Evolutionary conservation across 1,140 invertebrate genomes (phyloP), one percentile per base, ranked within the genome.

Genomic region (Alviniconcha marisindica): DNA sequence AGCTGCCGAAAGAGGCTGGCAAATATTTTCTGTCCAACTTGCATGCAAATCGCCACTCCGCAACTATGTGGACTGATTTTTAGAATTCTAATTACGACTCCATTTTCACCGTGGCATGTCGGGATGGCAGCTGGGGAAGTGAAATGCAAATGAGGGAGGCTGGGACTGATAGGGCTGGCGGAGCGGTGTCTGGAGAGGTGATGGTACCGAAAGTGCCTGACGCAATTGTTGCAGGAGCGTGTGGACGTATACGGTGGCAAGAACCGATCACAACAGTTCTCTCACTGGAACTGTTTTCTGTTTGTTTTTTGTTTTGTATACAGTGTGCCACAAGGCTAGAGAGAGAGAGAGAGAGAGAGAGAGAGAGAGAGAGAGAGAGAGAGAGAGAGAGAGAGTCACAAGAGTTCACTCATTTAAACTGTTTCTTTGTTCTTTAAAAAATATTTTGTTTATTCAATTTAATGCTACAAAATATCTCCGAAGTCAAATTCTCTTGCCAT

Each of bases 71-170:
- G 15, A 24, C 36, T 40, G 36, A 66, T 40, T 42, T 80, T 80
- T 80, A 66, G 78, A 80, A 80, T 80, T 66, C 56, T 80, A 80
- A 80, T 80, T 66, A 80, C 78, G 36, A 42, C 56, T 80, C 78
- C 78, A 80, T 80, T 80, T 80, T 80, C 56, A 69, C 31, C 51
- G 18, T 24, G 51, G 54, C 56, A 66, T 40, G 36, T 42, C n/a
- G 56, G 56, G 24, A 42, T n/a, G 73, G 36, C 33, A 42, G 56
- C 60, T 56, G 31, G 21, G 36, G 21, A 42, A 66, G 60, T 15
- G 54, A 80, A 56, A 80, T 80, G 78, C 78, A 80, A 80, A 80
- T 80, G 78, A 80, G 4, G 18, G 12, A 31, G 71, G 42, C 21
- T 48, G 44, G 10, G 73, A 28, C 5, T n/a, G 73, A 24, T 28